Percentiles rank a stretch among this genome's conserved stretches.
phyloP scores from a whole-genome alignment of 2,797 vertebrate species.

The Phoeniculus purpureus region DNA sequence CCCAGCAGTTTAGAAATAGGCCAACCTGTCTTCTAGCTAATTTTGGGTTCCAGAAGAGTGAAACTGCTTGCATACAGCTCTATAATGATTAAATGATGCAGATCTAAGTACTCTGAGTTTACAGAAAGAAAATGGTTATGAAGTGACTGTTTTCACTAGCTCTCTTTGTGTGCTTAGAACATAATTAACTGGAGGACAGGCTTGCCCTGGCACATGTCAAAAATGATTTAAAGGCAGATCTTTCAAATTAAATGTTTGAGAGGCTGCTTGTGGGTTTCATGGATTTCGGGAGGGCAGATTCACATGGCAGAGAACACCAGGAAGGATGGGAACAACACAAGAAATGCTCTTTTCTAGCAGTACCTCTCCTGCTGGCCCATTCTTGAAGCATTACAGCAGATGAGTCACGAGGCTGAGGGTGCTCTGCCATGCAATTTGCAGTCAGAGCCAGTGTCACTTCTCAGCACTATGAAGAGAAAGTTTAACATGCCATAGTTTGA shows the following conservation, averaged over 20 bases:
- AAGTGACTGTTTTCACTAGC: slow-evolving; percentile 65
- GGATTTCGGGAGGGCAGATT: slow-evolving; percentile 51
- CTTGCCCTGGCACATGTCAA: slow-evolving; percentile 41
- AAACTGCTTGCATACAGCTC: slow-evolving; percentile 51
- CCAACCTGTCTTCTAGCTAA: slow-evolving; percentile 50
- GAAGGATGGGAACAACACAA: slow-evolving; percentile 29
- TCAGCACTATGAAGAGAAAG: neutral
- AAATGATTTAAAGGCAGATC: slow-evolving; percentile 38
- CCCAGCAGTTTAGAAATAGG: slow-evolving; percentile 37
- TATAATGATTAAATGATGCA: slow-evolving; percentile 67
- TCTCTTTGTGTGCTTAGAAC: slow-evolving; percentile 49
- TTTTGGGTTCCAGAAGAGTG: slow-evolving; percentile 68
- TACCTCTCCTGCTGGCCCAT: neutral
- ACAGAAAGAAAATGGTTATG: slow-evolving; percentile 66
- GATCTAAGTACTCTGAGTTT: slow-evolving; percentile 56
- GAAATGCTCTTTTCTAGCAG: neutral
- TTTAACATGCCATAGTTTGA: neutral
- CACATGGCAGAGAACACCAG: neutral
- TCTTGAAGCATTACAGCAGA: neutral
- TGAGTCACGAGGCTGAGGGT: neutral
- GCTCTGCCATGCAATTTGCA: neutral
- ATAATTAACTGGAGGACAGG: slow-evolving; percentile 62
- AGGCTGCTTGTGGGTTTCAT: slow-evolving; percentile 44
- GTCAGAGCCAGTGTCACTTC: neutral
- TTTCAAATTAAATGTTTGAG: slow-evolving; percentile 61